phyloP scores from a whole-genome alignment of 2,113 vertebrate genomes.

The Cricetomys ansorgei region DNA sequence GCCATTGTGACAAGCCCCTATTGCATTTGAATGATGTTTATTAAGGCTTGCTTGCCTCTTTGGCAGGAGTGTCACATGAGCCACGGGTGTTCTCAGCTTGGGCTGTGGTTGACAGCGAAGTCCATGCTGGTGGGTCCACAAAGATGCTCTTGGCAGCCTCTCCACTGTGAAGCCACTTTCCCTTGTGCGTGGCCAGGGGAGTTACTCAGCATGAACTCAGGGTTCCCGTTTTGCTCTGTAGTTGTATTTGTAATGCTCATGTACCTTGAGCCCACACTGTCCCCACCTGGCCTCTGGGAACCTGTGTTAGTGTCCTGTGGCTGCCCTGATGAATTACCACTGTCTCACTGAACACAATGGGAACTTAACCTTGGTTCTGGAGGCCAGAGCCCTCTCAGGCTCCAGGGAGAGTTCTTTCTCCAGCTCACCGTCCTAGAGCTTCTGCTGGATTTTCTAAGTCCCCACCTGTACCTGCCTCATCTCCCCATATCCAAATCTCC shows the following conservation, averaged over 20 bases:
- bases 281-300: not conserved
- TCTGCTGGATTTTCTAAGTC: not conserved
- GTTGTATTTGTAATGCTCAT: not conserved
- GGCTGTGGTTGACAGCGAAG: not conserved
- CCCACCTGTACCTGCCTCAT: not conserved
- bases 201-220: not conserved
- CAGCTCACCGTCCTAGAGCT: no score
- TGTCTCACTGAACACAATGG: not conserved
- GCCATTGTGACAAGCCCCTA: not conserved
- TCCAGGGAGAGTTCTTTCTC: not conserved
- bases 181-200: not conserved
- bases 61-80: not conserved
- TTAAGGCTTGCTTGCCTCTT: not conserved
- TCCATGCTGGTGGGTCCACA: not conserved
- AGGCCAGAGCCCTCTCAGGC: not conserved
- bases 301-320: not conserved
- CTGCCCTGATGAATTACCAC: not conserved
- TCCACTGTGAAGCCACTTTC: not conserved
- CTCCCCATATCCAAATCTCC: not conserved
- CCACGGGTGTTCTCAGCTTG: not conserved
- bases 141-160: not conserved
- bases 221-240: not conserved
- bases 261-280: not conserved
- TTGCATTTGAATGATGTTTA: not conserved
- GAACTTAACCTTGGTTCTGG: not conserved